A percentile compares a stretch with the other conserved stretches of the same genome.
These are phyloP conservation scores for Anarrhichthys ocellatus DNA, from an alignment of 2,113 vertebrate genomes.

Conservation along the genomic window DNA sequence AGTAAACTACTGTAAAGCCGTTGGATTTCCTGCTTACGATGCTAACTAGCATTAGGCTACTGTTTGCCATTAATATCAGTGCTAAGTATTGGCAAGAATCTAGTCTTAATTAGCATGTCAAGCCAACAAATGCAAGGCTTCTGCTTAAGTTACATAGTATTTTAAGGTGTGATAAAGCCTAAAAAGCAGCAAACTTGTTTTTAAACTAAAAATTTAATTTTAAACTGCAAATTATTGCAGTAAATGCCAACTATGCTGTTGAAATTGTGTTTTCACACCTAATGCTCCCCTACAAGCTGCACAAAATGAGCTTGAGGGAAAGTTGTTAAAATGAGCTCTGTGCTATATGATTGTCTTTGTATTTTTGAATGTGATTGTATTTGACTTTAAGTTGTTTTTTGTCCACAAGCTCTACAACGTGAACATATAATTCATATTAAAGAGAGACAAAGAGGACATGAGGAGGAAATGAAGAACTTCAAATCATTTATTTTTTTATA, in stretches of 20 bases:
- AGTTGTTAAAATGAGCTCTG: background rate
- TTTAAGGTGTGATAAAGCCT: background rate
- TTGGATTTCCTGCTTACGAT: background rate
- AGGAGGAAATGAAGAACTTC: too few relatives aligned
- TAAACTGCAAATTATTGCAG: background rate
- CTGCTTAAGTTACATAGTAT: background rate
- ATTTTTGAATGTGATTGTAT: background rate
- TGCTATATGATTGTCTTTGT: background rate
- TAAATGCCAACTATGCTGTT: background rate
- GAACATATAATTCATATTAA: background rate
- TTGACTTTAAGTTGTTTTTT: background rate
- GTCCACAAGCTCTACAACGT: background rate
- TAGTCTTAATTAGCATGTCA: too few relatives aligned
- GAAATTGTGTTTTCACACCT: background rate
- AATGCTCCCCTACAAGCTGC: background rate
- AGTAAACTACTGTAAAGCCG: background rate
- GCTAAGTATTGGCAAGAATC: too few relatives aligned
- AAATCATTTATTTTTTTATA: too few relatives aligned
- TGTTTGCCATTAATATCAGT: background rate
- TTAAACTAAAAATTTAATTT: background rate
- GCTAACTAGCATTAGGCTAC: background rate
- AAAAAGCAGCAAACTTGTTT: background rate
- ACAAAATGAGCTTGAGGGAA: background rate
- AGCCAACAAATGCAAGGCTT: background rate
- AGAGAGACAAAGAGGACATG: background rate